These are phyloP conservation scores for Amphimallon solstitiale DNA, from an alignment of 2,888 invertebrate genomes.

Conservation along the genomic window DNA sequence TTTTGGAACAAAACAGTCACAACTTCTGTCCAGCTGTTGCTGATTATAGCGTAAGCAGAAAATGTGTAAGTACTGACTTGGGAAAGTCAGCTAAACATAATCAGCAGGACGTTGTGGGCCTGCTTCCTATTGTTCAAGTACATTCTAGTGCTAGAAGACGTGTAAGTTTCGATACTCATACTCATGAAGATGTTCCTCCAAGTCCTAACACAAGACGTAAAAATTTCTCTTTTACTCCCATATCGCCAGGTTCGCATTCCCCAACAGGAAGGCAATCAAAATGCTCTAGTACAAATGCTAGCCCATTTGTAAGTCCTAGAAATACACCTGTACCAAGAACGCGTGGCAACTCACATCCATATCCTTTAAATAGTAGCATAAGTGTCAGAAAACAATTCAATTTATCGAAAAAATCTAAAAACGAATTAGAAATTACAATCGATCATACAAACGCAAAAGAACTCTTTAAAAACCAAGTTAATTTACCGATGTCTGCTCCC, in stretches of 20 bases:
- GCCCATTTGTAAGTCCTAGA: constrained; percentile 85
- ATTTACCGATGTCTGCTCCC: constrained; percentile 73
- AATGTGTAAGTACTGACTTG: constrained; percentile 3
- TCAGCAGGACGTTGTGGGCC: constrained; percentile 1
- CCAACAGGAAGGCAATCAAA: constrained; percentile 68
- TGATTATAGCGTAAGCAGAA: constrained; percentile 13
- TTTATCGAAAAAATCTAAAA: constrained; percentile 52
- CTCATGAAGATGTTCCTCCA: constrained; percentile 69
- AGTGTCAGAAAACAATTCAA: constrained; percentile 41
- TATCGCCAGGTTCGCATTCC: constrained; percentile 81
- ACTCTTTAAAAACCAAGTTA: constrained; percentile 30
- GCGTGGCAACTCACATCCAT: constrained; percentile 68
- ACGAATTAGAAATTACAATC: constrained; percentile 48
- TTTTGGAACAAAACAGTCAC: constrained; percentile 62
- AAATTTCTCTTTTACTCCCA: constrained; percentile 87
- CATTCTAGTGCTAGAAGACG: constrained; percentile 60
- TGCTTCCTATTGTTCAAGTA: constrained; percentile 22
- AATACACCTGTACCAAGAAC: constrained; percentile 79
- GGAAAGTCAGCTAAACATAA: constrained; percentile 7
- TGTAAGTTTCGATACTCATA: constrained; percentile 69
- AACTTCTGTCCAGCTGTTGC: not conserved
- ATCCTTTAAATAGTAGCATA: constrained; percentile 46
- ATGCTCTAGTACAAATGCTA: constrained; percentile 75
- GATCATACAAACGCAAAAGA: constrained; percentile 36
- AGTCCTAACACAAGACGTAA: constrained; percentile 82